Conservation (phyloP, 2,888 invertebrate species). For the Allophyes oxyacanthae region DNA sequence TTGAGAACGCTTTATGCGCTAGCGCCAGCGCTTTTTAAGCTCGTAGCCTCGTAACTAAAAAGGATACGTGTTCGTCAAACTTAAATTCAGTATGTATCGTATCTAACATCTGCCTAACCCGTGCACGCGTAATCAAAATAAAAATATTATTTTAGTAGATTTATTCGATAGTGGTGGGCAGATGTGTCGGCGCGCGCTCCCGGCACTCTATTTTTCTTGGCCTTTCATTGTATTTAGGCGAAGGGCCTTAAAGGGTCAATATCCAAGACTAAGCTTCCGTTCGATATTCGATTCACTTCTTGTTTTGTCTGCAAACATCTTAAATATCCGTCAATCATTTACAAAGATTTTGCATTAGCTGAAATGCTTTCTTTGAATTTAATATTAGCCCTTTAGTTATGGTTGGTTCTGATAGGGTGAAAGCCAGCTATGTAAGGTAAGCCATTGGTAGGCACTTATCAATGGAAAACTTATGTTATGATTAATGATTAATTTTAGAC, state of each 20-base stretch:
- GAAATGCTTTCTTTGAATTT: slow-evolving; percentile 55
- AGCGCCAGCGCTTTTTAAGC: no score
- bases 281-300: slow-evolving; percentile 72
- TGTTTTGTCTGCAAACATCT: slow-evolving; percentile 80
- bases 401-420: neutral
- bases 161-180: slow-evolving; percentile 87
- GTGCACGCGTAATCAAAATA: slow-evolving; percentile 87
- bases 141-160: slow-evolving; percentile 89
- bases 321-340: slow-evolving; percentile 73
- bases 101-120: slow-evolving; percentile 86
- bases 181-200: slow-evolving; percentile 79
- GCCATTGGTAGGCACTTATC: neutral
- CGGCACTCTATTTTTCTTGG: slow-evolving; percentile 83
- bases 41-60: slow-evolving; percentile 20
- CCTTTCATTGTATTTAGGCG: slow-evolving; percentile 81
- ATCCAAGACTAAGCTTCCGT: slow-evolving; percentile 82
- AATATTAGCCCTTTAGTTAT: slow-evolving; percentile 31
- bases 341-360: slow-evolving; percentile 52
- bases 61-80: slow-evolving; percentile 26
- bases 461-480: no score
- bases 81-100: slow-evolving; percentile 60
- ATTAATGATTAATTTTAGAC: no score
- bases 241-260: slow-evolving; percentile 82
- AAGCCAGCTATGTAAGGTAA: neutral
- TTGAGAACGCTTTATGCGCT: no score